Evolutionary conservation across 2,113 vertebrate genomes (phyloP).

Genomic region (Coreoperca whiteheadi): DNA sequence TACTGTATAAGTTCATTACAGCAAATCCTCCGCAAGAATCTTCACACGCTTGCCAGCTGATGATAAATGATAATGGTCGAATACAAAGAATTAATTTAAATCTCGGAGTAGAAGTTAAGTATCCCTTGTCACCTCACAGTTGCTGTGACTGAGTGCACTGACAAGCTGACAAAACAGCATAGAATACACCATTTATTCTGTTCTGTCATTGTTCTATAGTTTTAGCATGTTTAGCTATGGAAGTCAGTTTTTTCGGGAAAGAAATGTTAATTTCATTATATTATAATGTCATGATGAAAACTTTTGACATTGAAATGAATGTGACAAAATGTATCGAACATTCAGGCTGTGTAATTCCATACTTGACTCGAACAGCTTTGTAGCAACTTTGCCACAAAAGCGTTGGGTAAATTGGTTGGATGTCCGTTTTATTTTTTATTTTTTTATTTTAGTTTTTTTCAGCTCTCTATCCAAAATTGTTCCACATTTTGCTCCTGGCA

Average conservation of each 20-base stretch:
- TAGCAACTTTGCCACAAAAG: slow-evolving; percentile 52
- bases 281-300: no score
- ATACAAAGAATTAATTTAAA: slow-evolving; percentile 73
- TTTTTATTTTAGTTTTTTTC: no score
- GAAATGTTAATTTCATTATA: background rate
- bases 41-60: slow-evolving; percentile 62
- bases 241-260: background rate
- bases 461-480: slow-evolving; percentile 48
- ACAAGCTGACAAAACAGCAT: slow-evolving; percentile 3
- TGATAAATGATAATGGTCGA: slow-evolving; percentile 61
- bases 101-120: slow-evolving; percentile 52
- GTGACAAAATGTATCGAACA: background rate
- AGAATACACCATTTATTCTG: background rate
- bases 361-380: slow-evolving; percentile 45
- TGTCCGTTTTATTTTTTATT: no score
- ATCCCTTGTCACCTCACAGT: slow-evolving; percentile 49
- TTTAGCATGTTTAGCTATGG: background rate
- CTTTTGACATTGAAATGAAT: background rate
- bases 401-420: slow-evolving; percentile 55
- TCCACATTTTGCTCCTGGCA: slow-evolving; percentile 66
- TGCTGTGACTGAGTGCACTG: background rate
- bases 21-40: slow-evolving; percentile 74
- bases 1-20: slow-evolving; percentile 69
- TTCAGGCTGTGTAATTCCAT: slow-evolving; percentile 26
- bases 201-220: background rate